phyloP scores from a whole-genome alignment of 2,113 vertebrate genomes.

The Mungos mungo region DNA sequence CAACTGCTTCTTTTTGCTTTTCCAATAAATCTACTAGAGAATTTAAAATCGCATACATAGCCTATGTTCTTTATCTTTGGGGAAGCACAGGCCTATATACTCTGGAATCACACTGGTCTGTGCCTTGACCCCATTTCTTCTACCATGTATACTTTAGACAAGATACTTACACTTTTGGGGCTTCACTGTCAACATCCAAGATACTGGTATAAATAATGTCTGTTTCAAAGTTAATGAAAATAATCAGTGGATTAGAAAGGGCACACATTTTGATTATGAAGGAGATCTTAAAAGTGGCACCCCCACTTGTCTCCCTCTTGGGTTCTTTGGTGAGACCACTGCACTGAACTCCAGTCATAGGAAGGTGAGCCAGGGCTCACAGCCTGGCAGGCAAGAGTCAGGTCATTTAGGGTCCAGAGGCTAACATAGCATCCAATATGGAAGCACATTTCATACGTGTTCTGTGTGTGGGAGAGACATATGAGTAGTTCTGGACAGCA shows the following conservation, averaged over 20 bases:
- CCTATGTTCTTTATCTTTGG: neutral
- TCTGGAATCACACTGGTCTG: neutral
- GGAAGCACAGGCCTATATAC: too few relatives aligned
- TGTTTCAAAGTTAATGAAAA: neutral
- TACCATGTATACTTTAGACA: neutral
- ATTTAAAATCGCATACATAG: neutral
- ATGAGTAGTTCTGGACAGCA: neutral
- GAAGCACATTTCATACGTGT: neutral
- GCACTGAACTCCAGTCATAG: neutral
- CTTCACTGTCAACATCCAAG: neutral
- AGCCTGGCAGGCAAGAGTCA: neutral
- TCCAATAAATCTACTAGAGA: neutral
- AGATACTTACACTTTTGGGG: neutral
- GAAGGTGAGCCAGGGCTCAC: too few relatives aligned
- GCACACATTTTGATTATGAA: neutral
- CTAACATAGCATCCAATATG: neutral
- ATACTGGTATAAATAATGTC: neutral
- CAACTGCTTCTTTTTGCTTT: neutral
- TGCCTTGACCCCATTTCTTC: neutral
- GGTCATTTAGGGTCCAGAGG: neutral
- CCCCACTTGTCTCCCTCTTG: neutral
- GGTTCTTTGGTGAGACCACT: neutral
- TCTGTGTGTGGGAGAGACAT: neutral
- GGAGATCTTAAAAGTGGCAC: rapidly evolving
- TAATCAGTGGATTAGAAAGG: neutral